Conservation (phyloP, 2,113 vertebrate species). For the Brienomyrus brachyistius region DNA sequence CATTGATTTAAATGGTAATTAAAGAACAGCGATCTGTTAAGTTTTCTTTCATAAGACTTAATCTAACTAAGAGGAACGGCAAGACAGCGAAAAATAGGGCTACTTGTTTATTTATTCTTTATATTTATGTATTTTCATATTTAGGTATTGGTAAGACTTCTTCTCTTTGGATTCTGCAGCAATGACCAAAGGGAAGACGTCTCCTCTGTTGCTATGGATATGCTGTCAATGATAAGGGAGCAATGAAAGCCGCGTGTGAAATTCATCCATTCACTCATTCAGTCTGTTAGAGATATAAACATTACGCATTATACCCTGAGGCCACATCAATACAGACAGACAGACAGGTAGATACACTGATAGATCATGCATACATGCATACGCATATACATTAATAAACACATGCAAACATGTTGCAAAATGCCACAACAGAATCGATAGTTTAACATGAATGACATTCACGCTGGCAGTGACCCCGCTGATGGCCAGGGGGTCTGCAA, state of each 20-base stretch:
- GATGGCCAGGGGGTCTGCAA: background rate
- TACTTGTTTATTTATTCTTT: background rate
- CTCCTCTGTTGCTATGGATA: background rate
- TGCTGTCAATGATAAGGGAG: background rate
- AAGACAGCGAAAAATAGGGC: background rate
- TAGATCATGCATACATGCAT: background rate
- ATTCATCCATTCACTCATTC: background rate
- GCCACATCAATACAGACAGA: background rate
- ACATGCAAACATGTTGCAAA: background rate
- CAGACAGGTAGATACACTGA: background rate
- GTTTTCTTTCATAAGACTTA: background rate
- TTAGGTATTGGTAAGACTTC: background rate
- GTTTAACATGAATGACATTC: background rate
- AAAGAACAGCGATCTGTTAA: slow-evolving; percentile 27
- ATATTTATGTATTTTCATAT: background rate
- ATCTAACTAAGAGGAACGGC: background rate
- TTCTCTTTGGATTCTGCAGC: background rate
- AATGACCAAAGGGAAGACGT: background rate
- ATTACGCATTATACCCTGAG: background rate
- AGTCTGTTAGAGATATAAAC: background rate
- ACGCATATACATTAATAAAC: background rate
- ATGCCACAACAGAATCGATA: background rate
- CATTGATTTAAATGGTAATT: slow-evolving; percentile 41
- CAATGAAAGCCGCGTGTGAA: background rate
- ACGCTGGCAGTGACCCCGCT: background rate